Conservation (phyloP, 2,113 vertebrate genomes). For the Ardeotis arabs region DNA sequence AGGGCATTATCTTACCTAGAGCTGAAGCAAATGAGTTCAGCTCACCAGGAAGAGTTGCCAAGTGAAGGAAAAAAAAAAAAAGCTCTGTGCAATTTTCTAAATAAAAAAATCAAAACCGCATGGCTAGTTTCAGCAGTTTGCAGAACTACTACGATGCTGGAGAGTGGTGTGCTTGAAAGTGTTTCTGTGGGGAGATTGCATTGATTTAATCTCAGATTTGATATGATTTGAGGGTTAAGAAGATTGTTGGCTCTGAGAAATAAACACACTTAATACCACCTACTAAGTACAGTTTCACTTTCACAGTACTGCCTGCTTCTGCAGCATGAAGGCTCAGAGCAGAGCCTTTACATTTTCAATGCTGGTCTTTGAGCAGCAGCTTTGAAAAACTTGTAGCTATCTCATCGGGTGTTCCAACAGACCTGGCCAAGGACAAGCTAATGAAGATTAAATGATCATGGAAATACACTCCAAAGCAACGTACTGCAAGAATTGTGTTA, state of each 20-base stretch:
- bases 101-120: neutral
- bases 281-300: neutral
- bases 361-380: neutral
- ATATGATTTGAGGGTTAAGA: conserved; percentile 12
- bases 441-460: neutral
- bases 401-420: neutral
- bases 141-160: neutral
- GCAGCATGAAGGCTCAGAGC: neutral
- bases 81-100: neutral
- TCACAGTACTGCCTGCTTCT: neutral
- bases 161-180: neutral
- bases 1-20: neutral
- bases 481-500: neutral
- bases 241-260: conserved; percentile 6
- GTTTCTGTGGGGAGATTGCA: neutral
- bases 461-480: neutral
- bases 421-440: neutral
- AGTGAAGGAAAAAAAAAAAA: neutral
- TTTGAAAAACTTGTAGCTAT: neutral
- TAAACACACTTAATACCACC: conserved; percentile 24
- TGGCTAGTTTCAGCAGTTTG: neutral
- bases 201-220: conserved; percentile 31
- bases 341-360: neutral
- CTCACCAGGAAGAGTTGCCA: neutral
- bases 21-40: neutral